Evolutionary conservation across 2,888 invertebrate genomes (phyloP).

Genomic region (Odontocerum albicorne): DNA sequence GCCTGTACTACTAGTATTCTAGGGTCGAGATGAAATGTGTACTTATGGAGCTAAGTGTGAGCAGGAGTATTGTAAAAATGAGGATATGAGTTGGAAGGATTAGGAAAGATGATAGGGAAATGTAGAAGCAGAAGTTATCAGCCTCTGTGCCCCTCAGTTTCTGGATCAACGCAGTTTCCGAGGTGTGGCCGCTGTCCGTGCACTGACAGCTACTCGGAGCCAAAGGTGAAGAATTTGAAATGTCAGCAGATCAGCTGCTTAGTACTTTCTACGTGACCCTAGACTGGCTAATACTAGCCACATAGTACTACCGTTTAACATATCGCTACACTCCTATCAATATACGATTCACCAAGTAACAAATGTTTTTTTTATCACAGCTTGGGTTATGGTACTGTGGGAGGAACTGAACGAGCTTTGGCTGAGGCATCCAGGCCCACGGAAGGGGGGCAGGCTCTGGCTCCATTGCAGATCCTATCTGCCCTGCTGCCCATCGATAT

Average conservation of each 20-base stretch:
- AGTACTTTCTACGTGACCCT: not conserved
- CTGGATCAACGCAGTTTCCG: not conserved
- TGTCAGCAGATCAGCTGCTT: not conserved
- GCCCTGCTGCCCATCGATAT: constrained; percentile 28
- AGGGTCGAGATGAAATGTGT: no score
- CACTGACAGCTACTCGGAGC: no score
- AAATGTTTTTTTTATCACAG: constrained; percentile 4
- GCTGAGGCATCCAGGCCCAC: constrained; percentile 42
- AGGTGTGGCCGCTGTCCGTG: no score
- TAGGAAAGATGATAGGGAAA: not conserved
- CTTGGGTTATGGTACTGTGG: constrained; percentile 22
- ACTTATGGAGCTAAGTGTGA: no score
- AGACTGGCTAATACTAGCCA: no score
- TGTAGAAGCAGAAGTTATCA: no score
- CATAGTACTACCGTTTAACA: no score
- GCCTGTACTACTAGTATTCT: no score
- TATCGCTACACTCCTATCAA: not conserved
- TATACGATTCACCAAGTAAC: not conserved
- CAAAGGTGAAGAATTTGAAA: no score
- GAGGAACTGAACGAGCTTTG: constrained; percentile 29
- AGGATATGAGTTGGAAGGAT: not conserved
- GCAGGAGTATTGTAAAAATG: no score
- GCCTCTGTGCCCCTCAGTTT: not conserved
- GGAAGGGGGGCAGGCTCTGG: constrained; percentile 12
- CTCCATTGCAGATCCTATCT: constrained; percentile 28